Evolutionary conservation across 2,113 vertebrate genomes (phyloP), one percentile per base, ranked within the genome.

Genomic region (Megaptera novaeangliae): DNA sequence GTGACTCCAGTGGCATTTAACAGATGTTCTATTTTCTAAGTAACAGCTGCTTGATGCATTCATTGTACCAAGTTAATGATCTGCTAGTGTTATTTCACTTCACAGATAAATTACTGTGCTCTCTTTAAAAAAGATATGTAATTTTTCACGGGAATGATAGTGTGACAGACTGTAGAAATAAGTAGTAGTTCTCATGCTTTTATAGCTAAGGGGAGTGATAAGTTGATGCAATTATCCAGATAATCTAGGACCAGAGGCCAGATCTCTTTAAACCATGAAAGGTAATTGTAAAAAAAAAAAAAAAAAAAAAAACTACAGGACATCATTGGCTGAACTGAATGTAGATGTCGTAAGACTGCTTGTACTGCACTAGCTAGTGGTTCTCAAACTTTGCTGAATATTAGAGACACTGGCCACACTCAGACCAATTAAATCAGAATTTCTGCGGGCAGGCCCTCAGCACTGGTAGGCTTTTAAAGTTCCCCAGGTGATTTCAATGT

Each of bases 61-160:
- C 96, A 93, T 84, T 95, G 97, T 98, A 97, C 13, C 95, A 97
- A 98, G 98, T 96, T 97, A 96, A 98, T 94, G n/a, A 97, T 96
- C 96, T 97, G 44, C 93, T 97, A 98, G 95, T 97, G 72, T 66
- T 96, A 97, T 82, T 92, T 94, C 96, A 97, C 93, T 98, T 98
- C 94, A 98, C 66, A 98, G 69, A 98, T 97, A 96, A 98, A 46
- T 29, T 97, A 96, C 93, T 86, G 34, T 84, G 83, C 92, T 97
- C 27, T 78, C 91, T 97, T 96, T 91, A 14, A 91, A 97, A 89
- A 92, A 96, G 55, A 97, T 96, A 93, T 55, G 31, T 41, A 95
- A 97, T 96, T 97, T 97, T 98, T 98, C 98, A 97, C 83, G 75
- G 72, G 75, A 85, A 98, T 96, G 81, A 96, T 93, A 89, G 88